Conservation (phyloP, 2,113 vertebrate species). For the Sigmodon hispidus region DNA sequence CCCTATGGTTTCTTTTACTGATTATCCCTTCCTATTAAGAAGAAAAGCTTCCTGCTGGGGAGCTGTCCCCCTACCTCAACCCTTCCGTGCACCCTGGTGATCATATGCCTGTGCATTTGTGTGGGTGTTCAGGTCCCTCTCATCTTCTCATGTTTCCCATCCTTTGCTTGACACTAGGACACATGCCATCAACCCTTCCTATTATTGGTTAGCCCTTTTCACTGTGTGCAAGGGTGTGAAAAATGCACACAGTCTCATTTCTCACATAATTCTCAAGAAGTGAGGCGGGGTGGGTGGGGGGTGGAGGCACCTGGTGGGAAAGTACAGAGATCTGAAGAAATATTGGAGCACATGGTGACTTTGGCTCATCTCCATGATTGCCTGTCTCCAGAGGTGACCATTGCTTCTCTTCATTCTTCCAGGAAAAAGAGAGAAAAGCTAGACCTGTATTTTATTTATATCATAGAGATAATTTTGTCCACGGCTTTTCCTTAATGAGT, state of each 20-base stretch:
- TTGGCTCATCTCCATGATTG: neutral
- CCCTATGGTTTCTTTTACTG: neutral
- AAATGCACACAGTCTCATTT: neutral
- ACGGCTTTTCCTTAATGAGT: neutral
- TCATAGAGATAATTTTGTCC: neutral
- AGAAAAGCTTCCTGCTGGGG: fast-evolving
- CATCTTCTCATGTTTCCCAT: neutral
- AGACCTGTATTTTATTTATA: neutral
- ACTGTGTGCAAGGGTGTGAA: neutral
- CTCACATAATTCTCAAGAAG: neutral
- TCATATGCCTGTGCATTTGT: neutral
- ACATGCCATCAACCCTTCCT: too few species aligned
- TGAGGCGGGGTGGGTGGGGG: too few species aligned
- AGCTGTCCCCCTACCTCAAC: neutral
- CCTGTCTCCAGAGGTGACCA: neutral
- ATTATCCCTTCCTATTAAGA: neutral
- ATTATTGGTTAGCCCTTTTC: neutral
- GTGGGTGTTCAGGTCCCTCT: neutral
- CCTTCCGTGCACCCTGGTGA: neutral
- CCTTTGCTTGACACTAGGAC: neutral
- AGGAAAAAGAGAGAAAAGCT: neutral
- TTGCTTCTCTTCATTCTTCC: neutral
- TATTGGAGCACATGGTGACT: fast-evolving
- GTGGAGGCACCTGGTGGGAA: neutral
- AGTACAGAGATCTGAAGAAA: neutral